Percentiles rank a stretch among this genome's conserved stretches.
phyloP scores from a whole-genome alignment of 2,797 vertebrate genomes.

The Pelochelys cantorii region DNA sequence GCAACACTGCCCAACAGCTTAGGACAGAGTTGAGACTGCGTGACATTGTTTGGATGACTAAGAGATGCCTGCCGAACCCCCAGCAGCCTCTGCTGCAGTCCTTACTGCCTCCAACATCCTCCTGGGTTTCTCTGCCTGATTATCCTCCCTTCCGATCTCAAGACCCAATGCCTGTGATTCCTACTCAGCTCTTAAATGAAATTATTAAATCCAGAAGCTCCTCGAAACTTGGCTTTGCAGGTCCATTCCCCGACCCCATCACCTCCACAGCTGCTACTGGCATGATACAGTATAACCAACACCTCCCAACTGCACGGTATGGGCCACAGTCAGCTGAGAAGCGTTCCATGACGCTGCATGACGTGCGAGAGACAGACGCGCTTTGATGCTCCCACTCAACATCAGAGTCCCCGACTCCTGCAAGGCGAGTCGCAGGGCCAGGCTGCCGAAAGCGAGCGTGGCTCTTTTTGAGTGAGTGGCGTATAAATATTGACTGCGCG shows the following conservation, averaged over 20 bases:
- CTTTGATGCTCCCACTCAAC: too few relatives aligned
- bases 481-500: conserved; percentile 69
- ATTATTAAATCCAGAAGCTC: neutral
- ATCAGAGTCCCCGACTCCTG: neutral
- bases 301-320: fast-evolving
- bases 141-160: neutral
- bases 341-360: neutral
- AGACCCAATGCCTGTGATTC: neutral
- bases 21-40: neutral
- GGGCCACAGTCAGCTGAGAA: neutral
- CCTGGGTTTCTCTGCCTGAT: fast-evolving
- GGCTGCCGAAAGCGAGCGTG: conserved; percentile 20
- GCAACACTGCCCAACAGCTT: neutral
- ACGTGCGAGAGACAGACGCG: too few relatives aligned
- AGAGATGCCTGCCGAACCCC: neutral
- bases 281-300: fast-evolving
- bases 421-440: neutral
- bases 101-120: neutral
- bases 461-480: conserved; percentile 68
- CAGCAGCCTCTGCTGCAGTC: neutral
- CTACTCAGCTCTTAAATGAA: neutral
- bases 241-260: neutral
- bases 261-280: fast-evolving
- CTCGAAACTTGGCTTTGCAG: neutral
- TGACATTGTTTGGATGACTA: neutral